Evolutionary conservation across 2,888 invertebrate genomes (phyloP).

Genomic region (Smittia aterrima): DNA sequence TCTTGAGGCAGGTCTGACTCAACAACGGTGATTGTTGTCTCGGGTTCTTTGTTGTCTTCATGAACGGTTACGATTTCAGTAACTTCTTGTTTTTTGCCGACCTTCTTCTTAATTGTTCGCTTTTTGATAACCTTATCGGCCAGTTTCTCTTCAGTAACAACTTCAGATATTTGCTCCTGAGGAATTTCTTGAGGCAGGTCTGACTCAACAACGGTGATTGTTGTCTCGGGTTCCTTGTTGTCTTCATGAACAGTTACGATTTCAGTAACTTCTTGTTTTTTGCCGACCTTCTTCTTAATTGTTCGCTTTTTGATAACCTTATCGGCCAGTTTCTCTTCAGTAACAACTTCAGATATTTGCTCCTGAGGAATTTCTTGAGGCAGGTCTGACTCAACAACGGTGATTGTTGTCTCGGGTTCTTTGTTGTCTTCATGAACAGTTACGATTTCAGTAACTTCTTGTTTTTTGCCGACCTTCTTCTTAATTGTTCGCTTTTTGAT

Average conservation of each 20-base stretch:
- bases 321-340: constrained; percentile 39
- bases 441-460: constrained; percentile 43
- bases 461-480: constrained; percentile 45
- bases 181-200: constrained; percentile 43
- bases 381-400: constrained; percentile 43
- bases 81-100: constrained; percentile 35
- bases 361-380: too few species aligned
- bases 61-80: constrained; percentile 36
- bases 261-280: constrained; percentile 49
- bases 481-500: constrained; percentile 53
- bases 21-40: constrained; percentile 43
- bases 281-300: constrained; percentile 46
- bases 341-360: constrained; percentile 15
- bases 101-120: constrained; percentile 32
- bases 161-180: constrained; percentile 42
- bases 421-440: constrained; percentile 54
- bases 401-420: constrained; percentile 50
- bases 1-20: constrained; percentile 43
- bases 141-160: too few species aligned
- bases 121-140: background rate
- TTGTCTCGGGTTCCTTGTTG: constrained; percentile 48
- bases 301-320: constrained; percentile 46
- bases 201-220: constrained; percentile 46
- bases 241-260: constrained; percentile 47
- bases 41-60: constrained; percentile 45